Evolutionary conservation across 1,140 invertebrate species (phyloP).

Genomic region (Caenorhabditis remanei): DNA sequence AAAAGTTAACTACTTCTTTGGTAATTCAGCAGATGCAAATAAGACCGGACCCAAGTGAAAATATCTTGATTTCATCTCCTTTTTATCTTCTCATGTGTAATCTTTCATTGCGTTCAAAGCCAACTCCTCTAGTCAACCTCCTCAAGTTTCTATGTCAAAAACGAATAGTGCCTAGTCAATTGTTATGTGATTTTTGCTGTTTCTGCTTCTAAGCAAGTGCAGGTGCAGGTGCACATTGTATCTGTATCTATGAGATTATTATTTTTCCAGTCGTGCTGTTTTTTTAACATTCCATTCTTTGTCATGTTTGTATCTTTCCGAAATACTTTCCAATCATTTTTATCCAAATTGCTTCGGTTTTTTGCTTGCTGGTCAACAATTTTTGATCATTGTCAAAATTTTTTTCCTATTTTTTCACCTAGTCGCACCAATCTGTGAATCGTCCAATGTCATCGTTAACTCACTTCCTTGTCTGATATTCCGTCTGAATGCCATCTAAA

Average conservation of each 20-base stretch:
- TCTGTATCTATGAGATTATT: neutral
- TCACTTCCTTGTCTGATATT: neutral
- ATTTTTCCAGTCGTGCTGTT: neutral
- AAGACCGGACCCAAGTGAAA: neutral
- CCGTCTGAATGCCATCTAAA: neutral
- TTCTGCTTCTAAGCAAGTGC: neutral
- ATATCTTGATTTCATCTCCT: neutral
- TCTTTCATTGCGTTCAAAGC: neutral
- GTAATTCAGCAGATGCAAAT: neutral
- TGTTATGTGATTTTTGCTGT: neutral
- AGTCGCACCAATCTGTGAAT: slow-evolving; percentile 25
- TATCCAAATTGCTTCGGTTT: slow-evolving; percentile 32
- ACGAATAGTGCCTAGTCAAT: slow-evolving; percentile 14
- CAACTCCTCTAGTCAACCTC: neutral
- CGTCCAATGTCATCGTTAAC: slow-evolving; percentile 21
- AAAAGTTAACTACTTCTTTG: slow-evolving; percentile 15
- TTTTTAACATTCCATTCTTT: slow-evolving; percentile 20
- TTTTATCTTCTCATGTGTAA: slow-evolving; percentile 43
- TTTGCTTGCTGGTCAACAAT: slow-evolving; percentile 43
- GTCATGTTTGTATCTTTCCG: neutral
- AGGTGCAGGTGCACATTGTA: neutral
- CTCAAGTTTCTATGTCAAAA: slow-evolving; percentile 5
- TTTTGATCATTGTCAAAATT: neutral
- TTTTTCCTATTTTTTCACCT: neutral
- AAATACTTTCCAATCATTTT: neutral